Evolutionary conservation across 2,888 invertebrate species (phyloP).

Genomic region (Andrena camellia): DNA sequence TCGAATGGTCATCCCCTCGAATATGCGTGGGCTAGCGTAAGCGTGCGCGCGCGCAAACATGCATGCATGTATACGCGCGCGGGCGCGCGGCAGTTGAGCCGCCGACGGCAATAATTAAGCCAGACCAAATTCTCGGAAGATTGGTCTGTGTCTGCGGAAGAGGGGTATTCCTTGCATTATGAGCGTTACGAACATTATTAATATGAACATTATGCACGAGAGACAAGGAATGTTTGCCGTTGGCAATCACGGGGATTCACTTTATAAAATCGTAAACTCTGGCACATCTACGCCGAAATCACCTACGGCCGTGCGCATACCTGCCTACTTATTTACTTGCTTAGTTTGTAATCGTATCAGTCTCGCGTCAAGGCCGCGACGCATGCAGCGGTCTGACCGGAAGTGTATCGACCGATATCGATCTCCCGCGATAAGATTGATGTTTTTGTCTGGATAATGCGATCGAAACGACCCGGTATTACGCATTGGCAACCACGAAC

Average conservation of each 20-base stretch:
- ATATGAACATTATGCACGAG: neutral
- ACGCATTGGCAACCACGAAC: constrained; percentile 37
- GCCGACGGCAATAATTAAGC: constrained; percentile 72
- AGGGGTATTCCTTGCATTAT: constrained; percentile 63
- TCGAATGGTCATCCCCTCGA: too few species aligned
- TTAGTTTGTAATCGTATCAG: neutral
- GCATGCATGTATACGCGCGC: neutral
- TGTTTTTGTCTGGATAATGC: constrained; percentile 11
- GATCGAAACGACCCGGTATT: constrained; percentile 19
- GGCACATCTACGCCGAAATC: neutral
- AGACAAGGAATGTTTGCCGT: constrained; percentile 1
- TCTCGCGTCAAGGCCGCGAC: constrained; percentile 21
- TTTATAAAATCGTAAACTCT: too few species aligned
- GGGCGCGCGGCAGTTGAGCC: neutral
- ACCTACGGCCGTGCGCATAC: neutral
- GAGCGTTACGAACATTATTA: constrained; percentile 5
- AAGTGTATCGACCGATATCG: constrained; percentile 35
- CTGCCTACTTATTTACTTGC: too few species aligned
- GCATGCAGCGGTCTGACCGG: neutral
- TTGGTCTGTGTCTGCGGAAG: constrained; percentile 29
- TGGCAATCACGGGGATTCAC: too few species aligned
- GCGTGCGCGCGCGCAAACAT: too few species aligned
- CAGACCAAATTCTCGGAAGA: constrained; percentile 76
- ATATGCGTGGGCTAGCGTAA: too few species aligned
- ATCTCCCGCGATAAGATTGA: constrained; percentile 15